Base-by-base conservation (phyloP, 2,888 invertebrate genomes). In the Dynastes hyllus region DNA sequence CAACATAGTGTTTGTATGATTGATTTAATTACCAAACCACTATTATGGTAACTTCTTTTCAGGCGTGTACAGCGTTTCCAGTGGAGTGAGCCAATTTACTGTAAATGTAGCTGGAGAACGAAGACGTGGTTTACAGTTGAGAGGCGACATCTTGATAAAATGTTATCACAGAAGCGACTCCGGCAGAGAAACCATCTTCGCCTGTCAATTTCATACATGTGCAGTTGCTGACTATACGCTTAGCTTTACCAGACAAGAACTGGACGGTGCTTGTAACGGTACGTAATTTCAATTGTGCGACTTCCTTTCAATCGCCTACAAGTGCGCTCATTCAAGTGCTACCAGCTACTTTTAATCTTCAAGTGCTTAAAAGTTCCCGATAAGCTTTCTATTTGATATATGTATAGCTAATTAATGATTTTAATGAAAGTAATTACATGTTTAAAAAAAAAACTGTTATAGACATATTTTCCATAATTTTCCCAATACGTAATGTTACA, bases 171-270 rank as follows among this genome's bases (percentile, higher is more conserved):
- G 95, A 3, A 89, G 86, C 32, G 87, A 87, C 58, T 83, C 84
- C 45, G 91, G 91, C 81, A 90, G 92, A 61, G 94, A 94, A 84
- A 92, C 95, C n/a, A 92, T 96, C 84, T 96, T 96, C 90, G 93
- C 95, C 71, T 94, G 95, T 88, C 96, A 98, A 93, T 97, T 98
- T 91, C 97, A 98, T 91, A 97, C 98, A 3, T 97, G 97, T 90
- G 97, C 97, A 76, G 94, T 97, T 82, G 92, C 95, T 67, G 95
- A 96, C 88, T 94, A 95, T 89, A 94, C 95, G 80, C 92, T 97
- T 77, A 93, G 94, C 85, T 96, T 97, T 90, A 94, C 94, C 80
- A 94, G 96, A 87, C 94, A 94, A 86, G 97, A 97, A 87, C 92
- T 98, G 83, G 97, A 98, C 90, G 92, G 94, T 85, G 96, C 96